Evolutionary conservation across 2,113 vertebrate genomes (phyloP).

Genomic region (Phaetusa simplex): DNA sequence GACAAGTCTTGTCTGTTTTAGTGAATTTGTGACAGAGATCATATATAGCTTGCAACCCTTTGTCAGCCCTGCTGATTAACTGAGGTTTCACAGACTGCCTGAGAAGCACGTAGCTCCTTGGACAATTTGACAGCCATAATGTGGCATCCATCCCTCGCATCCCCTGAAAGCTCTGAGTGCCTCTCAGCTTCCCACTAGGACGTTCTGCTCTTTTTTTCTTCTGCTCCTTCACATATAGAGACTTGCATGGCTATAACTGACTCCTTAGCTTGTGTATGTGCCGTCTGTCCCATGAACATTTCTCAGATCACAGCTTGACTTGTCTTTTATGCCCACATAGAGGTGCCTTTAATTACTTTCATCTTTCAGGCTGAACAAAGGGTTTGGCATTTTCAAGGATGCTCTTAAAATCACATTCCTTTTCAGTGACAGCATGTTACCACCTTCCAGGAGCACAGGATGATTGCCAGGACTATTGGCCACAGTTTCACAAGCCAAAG

Average conservation of each 20-base stretch:
- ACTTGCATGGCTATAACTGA: background rate
- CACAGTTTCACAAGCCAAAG: background rate
- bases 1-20: background rate
- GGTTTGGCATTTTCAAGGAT: background rate
- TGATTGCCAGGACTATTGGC: background rate
- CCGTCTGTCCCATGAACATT: background rate
- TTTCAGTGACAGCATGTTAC: background rate
- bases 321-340: background rate
- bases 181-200: background rate
- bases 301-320: background rate
- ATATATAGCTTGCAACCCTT: background rate
- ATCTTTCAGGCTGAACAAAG: background rate
- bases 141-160: background rate
- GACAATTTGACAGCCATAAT: background rate
- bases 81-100: background rate
- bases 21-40: background rate
- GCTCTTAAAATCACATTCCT: background rate
- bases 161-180: background rate
- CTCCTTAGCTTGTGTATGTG: background rate
- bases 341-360: background rate
- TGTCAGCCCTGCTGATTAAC: background rate
- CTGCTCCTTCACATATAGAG: background rate
- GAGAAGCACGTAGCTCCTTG: background rate
- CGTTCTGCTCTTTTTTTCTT: background rate
- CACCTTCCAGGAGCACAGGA: background rate